These are phyloP conservation scores for Acronicta psi DNA, from an alignment of 2,888 invertebrate genomes.

Conservation along the genomic window DNA sequence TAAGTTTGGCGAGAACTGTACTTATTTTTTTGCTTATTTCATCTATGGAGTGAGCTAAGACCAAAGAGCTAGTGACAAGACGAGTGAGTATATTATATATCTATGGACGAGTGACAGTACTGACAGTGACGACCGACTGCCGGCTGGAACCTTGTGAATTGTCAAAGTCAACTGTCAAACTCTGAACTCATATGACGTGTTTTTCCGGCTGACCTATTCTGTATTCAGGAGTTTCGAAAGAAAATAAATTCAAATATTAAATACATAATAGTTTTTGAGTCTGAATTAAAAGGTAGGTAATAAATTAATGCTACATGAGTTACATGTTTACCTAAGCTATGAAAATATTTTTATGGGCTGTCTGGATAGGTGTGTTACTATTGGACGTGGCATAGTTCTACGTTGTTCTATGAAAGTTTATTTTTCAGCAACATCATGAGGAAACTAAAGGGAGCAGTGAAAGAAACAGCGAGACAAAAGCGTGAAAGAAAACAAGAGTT, in stretches of 20 bases:
- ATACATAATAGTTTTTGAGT: background rate
- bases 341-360: background rate
- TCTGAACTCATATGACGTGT: conserved; percentile 40
- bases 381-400: conserved; percentile 60
- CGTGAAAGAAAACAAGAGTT: conserved; percentile 96
- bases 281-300: conserved; percentile 47
- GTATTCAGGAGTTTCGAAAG: conserved; percentile 16
- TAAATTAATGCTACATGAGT: background rate
- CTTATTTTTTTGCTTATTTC: no score
- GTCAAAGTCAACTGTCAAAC: no score
- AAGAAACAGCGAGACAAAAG: conserved; percentile 95
- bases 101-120: no score
- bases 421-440: conserved; percentile 89
- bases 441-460: conserved; percentile 94
- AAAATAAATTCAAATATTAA: conserved; percentile 35
- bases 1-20: no score
- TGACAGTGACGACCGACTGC: no score
- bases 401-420: conserved; percentile 29
- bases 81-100: no score
- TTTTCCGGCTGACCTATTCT: conserved; percentile 19
- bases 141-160: no score
- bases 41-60: no score
- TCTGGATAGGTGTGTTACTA: conserved; percentile 14
- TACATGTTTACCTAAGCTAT: background rate
- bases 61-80: no score